Base-by-base conservation (phyloP, 2,888 invertebrate genomes). In the Apomyelois bistriatella region DNA sequence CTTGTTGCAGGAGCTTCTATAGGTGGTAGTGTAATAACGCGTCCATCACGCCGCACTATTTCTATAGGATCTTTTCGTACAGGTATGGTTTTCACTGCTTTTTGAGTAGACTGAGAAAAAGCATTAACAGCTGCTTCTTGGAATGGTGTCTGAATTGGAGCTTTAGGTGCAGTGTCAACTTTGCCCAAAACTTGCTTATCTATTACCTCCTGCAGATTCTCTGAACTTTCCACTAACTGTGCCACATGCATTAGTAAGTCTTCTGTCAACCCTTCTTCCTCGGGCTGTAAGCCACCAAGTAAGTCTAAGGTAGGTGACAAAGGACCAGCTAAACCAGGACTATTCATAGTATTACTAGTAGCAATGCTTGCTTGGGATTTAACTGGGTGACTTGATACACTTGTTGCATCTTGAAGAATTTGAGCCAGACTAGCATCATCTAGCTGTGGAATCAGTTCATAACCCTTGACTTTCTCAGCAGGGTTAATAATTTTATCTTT, bases 1-100 rank as follows among this genome's bases (percentile, higher is more conserved):
- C 96, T 90, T 0, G 96, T 96, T 1, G 96, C 94, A 7, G 96
- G 96, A 16, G 96, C 94, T 79, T 96, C 96, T 52, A 96, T 95
- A 0, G 96, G 96, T 10, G 96, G 96, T 58, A 96, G 82, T 0
- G 94, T 94, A 50, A 96, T 94, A 37, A 96, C 92, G 32, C 95
- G 91, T 0, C 95, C 95, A 73, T 95, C 95, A 15, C 93, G 91
- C 15, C 95, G 87, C 8, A 95, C 91, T 59, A 95, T 94, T 80
- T 95, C 95, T 55, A 94, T 94, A 0, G 93, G 93, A 62, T 94
- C 92, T 64, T 92, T 93, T 41, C 79, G 74, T 7, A 76, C 72
- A 1, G 65, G 58, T 8, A 75, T 52, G 55, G 69, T 81, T 52
- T 82, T 85, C 1, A 71, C 75, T 5, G 78, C 58, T 65, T 84